phyloP scores from a whole-genome alignment of 2,113 vertebrate genomes.

The Grammomys surdaster region DNA sequence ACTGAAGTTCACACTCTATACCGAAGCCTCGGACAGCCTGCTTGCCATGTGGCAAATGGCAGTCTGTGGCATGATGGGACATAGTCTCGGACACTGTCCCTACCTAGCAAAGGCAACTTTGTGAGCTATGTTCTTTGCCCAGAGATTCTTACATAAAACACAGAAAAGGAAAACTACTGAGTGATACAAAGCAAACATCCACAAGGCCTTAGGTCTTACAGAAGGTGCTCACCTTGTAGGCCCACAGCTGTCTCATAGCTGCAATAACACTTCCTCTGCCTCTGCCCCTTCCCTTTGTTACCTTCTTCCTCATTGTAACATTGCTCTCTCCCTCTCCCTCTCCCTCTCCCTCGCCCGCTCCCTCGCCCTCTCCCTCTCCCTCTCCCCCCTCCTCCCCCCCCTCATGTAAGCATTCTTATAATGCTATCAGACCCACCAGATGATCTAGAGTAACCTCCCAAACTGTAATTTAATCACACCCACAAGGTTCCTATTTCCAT shows the following conservation, averaged over 20 bases:
- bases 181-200: not conserved
- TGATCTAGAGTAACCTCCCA: not conserved
- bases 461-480: not conserved
- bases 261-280: not conserved
- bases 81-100: not conserved
- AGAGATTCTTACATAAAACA: slow-evolving; percentile 17
- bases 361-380: no score
- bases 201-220: not conserved
- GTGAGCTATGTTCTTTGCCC: not conserved
- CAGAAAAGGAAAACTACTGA: not conserved
- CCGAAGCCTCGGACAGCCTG: not conserved
- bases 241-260: not conserved
- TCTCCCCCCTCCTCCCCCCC: not conserved
- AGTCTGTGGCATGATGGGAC: not conserved
- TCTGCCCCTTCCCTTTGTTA: not conserved
- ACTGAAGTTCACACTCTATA: not conserved
- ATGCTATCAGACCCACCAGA: not conserved
- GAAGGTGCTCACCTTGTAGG: not conserved
- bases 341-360: no score
- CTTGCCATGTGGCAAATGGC: not conserved
- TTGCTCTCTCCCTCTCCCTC: not conserved
- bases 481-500: slow-evolving; percentile 10
- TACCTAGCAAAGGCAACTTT: not conserved
- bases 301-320: not conserved
- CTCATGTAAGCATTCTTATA: not conserved